Evolutionary conservation across 2,888 invertebrate genomes (phyloP).

Genomic region (Tromatobia lineatoria): DNA sequence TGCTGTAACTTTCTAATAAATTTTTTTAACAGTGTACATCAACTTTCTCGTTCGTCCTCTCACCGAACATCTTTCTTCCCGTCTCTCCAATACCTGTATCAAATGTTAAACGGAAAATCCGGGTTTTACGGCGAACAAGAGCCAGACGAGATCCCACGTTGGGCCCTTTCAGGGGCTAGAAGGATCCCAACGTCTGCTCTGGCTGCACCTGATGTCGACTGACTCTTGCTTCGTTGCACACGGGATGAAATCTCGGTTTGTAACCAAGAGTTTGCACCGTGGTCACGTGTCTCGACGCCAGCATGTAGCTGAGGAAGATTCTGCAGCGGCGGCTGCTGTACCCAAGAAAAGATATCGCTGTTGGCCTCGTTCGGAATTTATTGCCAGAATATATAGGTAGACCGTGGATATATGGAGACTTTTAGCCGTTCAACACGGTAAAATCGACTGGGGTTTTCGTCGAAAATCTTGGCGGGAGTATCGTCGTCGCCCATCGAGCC

Average conservation of each 20-base stretch:
- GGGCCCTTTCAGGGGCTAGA: neutral
- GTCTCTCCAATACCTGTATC: neutral
- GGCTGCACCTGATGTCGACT: neutral
- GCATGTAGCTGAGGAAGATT: slow-evolving; percentile 22
- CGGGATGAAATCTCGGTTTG: slow-evolving; percentile 33
- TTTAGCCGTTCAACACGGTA: slow-evolving; percentile 27
- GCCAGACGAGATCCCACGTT: neutral
- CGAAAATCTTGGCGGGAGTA: slow-evolving; percentile 16
- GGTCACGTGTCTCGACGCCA: slow-evolving; percentile 38
- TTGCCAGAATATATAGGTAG: slow-evolving; percentile 47
- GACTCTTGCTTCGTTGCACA: slow-evolving; percentile 21
- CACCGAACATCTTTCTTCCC: neutral
- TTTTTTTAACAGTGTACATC: too few species aligned
- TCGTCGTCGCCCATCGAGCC: slow-evolving; percentile 6
- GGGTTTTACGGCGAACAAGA: neutral
- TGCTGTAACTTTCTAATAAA: too few species aligned
- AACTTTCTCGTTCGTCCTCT: too few species aligned
- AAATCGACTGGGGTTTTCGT: slow-evolving; percentile 28
- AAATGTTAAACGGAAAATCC: slow-evolving; percentile 22
- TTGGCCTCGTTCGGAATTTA: slow-evolving; percentile 60
- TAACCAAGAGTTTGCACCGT: slow-evolving; percentile 23
- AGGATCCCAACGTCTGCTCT: neutral
- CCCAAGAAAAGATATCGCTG: slow-evolving; percentile 56
- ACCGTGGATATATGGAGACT: slow-evolving; percentile 3
- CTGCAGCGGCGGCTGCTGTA: neutral